These are phyloP conservation scores for Cheilinus undulatus DNA, from an alignment of 2,113 vertebrate species.

Conservation along the genomic window DNA sequence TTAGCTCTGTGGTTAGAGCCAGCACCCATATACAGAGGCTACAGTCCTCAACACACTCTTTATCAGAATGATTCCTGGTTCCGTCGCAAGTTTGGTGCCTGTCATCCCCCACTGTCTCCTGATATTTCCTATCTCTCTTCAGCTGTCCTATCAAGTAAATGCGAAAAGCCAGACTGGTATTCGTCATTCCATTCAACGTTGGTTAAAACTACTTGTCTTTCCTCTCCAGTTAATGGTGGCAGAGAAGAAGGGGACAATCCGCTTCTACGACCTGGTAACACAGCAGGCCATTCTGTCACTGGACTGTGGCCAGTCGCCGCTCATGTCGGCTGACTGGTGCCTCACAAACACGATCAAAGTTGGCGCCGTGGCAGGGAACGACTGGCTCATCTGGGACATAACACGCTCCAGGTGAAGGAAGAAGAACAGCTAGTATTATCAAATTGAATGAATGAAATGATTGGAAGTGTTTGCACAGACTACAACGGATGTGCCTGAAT, in stretches of 20 bases:
- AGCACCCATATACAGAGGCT: too few relatives aligned
- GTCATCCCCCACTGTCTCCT: too few relatives aligned
- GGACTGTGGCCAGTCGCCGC: conserved; percentile 89
- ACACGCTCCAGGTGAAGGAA: conserved; percentile 90
- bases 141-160: too few relatives aligned
- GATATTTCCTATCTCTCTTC: too few relatives aligned
- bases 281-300: conserved; percentile 96
- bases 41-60: too few relatives aligned
- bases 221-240: conserved; percentile 93
- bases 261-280: conserved; percentile 93
- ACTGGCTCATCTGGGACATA: conserved; percentile 98
- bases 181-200: too few relatives aligned
- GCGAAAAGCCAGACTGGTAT: too few relatives aligned
- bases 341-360: conserved; percentile 94
- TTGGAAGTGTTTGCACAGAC: background rate
- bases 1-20: too few relatives aligned
- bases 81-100: too few relatives aligned
- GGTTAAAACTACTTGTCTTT: background rate
- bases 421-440: background rate
- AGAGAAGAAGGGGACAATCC: conserved; percentile 93
- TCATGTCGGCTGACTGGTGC: conserved; percentile 98
- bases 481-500: background rate
- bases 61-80: too few relatives aligned
- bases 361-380: conserved; percentile 93
- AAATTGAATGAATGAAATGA: background rate